Conservation (phyloP, 2,113 vertebrate genomes). For the Corythornis cristatus region DNA sequence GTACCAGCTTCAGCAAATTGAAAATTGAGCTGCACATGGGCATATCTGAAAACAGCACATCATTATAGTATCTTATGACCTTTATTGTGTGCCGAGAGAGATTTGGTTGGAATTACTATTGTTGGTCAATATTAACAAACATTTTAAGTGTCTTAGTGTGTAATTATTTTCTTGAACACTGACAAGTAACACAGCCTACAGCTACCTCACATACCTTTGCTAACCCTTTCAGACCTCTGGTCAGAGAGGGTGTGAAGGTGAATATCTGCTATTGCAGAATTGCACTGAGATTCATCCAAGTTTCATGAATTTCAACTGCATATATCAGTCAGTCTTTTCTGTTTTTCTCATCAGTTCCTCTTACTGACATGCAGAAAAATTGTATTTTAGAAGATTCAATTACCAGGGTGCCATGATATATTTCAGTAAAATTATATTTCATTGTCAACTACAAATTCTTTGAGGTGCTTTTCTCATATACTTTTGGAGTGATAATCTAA, state of each 20-base stretch:
- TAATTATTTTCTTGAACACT: not conserved
- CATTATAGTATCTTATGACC: not conserved
- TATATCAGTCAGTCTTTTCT: not conserved
- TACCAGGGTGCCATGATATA: not conserved
- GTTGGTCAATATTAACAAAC: not conserved
- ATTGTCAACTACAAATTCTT: not conserved
- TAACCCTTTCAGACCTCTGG: not conserved
- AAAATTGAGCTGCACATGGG: accelerated
- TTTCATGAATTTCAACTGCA: not conserved
- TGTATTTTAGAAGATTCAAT: not conserved
- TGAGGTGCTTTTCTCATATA: not conserved
- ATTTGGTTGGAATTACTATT: not conserved
- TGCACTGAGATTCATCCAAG: not conserved
- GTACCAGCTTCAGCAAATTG: not conserved
- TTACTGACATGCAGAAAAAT: not conserved
- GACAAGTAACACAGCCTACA: not conserved
- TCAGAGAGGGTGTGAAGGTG: not conserved
- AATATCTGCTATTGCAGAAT: not conserved
- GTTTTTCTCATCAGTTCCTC: not conserved
- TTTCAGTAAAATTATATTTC: not conserved
- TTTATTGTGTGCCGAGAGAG: not conserved
- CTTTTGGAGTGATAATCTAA: not conserved
- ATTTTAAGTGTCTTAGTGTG: not conserved
- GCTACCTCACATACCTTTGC: not conserved
- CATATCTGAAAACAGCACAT: not conserved